A percentile compares a stretch with the other conserved stretches of the same genome.
These are phyloP conservation scores for Lepidocyrtinus sp. DNA, from an alignment of 2,888 invertebrate species.

Conservation along the genomic window DNA sequence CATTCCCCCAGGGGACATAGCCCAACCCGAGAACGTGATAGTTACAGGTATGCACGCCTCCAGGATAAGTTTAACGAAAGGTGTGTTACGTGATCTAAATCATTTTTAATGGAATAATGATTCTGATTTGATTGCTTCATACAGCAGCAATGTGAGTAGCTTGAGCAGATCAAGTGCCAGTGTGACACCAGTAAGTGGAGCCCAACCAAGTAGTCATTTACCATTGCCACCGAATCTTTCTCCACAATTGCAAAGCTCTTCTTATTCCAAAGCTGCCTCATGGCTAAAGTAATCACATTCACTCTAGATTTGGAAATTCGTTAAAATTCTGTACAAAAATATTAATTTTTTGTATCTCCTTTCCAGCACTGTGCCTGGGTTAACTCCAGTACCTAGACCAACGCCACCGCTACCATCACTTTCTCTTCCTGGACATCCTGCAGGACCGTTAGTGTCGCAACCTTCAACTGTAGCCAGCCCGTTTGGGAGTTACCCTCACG, in stretches of 20 bases:
- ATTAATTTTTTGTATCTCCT: no score
- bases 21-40: slow-evolving; percentile 85
- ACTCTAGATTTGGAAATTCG: not conserved
- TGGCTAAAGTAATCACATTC: slow-evolving; percentile 67
- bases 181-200: slow-evolving; percentile 77
- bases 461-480: slow-evolving; percentile 43
- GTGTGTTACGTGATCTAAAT: not conserved
- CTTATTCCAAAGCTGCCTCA: slow-evolving; percentile 69
- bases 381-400: slow-evolving; percentile 75
- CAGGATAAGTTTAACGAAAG: not conserved
- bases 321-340: no score
- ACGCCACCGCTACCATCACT: slow-evolving; percentile 74
- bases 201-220: slow-evolving; percentile 57
- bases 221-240: slow-evolving; percentile 68
- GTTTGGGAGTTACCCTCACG: slow-evolving; percentile 46
- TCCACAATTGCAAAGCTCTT: slow-evolving; percentile 66
- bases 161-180: slow-evolving; percentile 82
- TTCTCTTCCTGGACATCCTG: slow-evolving; percentile 38
- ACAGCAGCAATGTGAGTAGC: slow-evolving; percentile 87
- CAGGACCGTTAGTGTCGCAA: slow-evolving; percentile 53
- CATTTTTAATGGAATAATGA: not conserved
- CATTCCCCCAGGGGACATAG: slow-evolving; percentile 86
- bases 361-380: slow-evolving; percentile 64
- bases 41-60: slow-evolving; percentile 80
- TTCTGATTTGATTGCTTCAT: slow-evolving; percentile 65